phyloP scores from a whole-genome alignment of 2,113 vertebrate genomes.

The Zingel zingel region DNA sequence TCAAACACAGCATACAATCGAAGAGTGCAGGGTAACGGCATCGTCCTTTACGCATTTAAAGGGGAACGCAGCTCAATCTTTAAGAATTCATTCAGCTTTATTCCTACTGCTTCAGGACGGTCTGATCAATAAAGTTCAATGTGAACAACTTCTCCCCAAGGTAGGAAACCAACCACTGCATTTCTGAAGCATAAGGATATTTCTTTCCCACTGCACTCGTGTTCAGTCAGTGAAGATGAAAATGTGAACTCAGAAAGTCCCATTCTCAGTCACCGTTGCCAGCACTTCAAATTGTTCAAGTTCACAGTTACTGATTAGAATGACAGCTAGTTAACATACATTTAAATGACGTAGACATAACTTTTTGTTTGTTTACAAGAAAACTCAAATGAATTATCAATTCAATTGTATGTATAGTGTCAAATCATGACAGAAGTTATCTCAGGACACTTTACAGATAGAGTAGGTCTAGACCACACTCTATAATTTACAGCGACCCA shows the following conservation, averaged over 20 bases:
- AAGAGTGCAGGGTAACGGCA: background rate
- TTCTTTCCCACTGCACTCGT: background rate
- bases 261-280: too few species aligned
- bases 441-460: too few species aligned
- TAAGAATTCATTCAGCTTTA: constrained; percentile 4
- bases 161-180: constrained; percentile 8
- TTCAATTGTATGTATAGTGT: too few species aligned
- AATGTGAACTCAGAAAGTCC: constrained; percentile 9
- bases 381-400: too few species aligned
- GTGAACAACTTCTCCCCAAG: constrained; percentile 22
- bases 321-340: too few species aligned
- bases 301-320: too few species aligned
- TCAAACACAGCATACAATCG: background rate
- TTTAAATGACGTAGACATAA: too few species aligned
- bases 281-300: too few species aligned
- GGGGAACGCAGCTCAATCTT: background rate
- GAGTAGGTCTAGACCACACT: too few species aligned
- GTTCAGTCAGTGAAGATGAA: background rate
- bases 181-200: constrained; percentile 6
- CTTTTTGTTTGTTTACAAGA: too few species aligned
- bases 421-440: too few species aligned
- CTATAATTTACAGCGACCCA: too few species aligned
- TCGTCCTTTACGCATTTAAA: background rate
- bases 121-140: constrained; percentile 29
- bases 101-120: background rate